Evolutionary conservation across 1,140 invertebrate species (phyloP), one percentile per base, ranked within the genome.

Genomic region (Conus betulinus): DNA sequence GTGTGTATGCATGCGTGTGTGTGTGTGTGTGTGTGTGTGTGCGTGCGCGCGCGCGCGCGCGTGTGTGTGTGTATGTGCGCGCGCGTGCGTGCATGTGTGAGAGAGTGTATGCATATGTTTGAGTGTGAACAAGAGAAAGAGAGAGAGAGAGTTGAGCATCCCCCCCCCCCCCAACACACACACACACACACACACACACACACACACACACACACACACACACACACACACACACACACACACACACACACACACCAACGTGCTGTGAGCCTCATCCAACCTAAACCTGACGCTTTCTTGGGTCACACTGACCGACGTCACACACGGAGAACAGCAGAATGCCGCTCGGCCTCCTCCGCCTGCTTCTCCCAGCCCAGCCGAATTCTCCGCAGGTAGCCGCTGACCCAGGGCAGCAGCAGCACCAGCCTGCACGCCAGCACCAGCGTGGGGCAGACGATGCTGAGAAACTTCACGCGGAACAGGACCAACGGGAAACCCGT

Each of bases 381-480:
- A 52, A 93, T 92, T 82, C 92, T 92, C 71, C 85, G 83, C 0
- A 93, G 86, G 52, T 93, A 92, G n/a, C 74, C 84, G 51, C 89
- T 87, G 5, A 93, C 23, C 39, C 90, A 91, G 0, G 93, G 93
- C 3, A 92, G 84, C 15, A 89, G 87, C 55, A 93, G 88, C n/a
- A 93, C 51, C 15, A 93, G n/a, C 82, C 92, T 93, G 23, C 93
- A 87, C 25, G 92, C 27, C 13, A 94, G 79, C 0, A 93, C 93
- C 3, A 93, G 63, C 15, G 91, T 82, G 25, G 94, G 94, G 20
- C 94, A 55, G 8, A 94, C 74, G 53, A 91, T 90, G 76, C 91
- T 90, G 53, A 94, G 84, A 88, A 94, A 94, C 15, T 91, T 93
- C 13, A 94, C 91, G 7, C 91, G 91, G 81, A 90, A 89, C 15